Base-by-base conservation (phyloP, 2,888 invertebrate species). In the Nymphalis polychloros region DNA sequence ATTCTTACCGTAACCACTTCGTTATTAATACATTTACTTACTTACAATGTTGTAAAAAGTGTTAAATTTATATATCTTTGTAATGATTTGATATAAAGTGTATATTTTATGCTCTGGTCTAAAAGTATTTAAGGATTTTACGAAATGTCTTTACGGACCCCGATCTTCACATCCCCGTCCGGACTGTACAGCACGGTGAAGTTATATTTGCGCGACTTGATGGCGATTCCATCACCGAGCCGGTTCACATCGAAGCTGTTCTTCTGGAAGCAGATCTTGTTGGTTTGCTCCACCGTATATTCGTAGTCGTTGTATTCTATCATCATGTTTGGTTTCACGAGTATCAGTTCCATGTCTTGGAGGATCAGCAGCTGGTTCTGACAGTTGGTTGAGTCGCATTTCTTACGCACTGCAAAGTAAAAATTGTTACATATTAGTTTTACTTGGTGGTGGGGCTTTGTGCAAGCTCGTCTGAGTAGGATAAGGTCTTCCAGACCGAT, bases 111-210 rank as follows among this genome's bases (percentile, higher is more conserved):
- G 27, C 3, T 27, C 27, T 27, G 13, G 0, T 0, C 41, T 2
- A 41, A 13, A 41, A 41, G 13, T n/a, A 8, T n/a, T n/a, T 57
- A 3, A n/a, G 16, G 41, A 19, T 6, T 6, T 20, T 17, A 27
- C 8, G 8, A 57, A 31, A 7, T 59, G 41, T 35, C 10, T 49
- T 20, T 62, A 81, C 92, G 93, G 60, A 97, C 95, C 72, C 95
- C 96, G 75, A 97, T 93, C 84, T 95, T 96, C 0, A 95, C 92
- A 79, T 95, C 94, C 3, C 95, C 95, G 64, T 94, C 94, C 5
- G 93, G 91, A 78, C 94, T 95, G 88, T 96, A 96, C 2, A 95
- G 93, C 1, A 97, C 94, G 88, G 95, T 96, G 81, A 96, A 97
- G 64, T 95, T 95, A 77, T 96, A 95, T 67, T 93, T 93, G 70